These are phyloP conservation scores for Amphipoea oculea DNA, from an alignment of 2,888 invertebrate genomes.

Conservation along the genomic window DNA sequence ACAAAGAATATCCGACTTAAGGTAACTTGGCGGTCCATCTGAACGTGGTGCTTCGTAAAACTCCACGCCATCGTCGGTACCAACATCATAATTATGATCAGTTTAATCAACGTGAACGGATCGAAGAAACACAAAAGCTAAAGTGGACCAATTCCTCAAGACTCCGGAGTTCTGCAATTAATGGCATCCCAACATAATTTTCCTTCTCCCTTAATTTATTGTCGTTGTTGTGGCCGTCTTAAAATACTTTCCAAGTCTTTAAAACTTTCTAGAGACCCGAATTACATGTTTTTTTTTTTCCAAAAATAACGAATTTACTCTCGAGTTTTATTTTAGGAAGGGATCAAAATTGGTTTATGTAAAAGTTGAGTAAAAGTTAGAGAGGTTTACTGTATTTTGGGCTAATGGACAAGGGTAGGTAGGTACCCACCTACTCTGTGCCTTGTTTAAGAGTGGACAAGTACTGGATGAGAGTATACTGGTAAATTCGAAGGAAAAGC, in stretches of 20 bases:
- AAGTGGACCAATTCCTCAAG: slow-evolving; percentile 4
- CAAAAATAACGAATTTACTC: slow-evolving; percentile 49
- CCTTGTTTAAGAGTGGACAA: slow-evolving; percentile 12
- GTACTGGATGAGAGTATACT: background rate
- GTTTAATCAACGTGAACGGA: background rate
- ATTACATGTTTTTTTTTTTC: slow-evolving; percentile 48
- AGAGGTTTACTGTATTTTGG: slow-evolving; percentile 38
- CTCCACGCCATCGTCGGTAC: background rate
- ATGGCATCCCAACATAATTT: slow-evolving; percentile 46
- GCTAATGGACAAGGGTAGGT: slow-evolving; percentile 38
- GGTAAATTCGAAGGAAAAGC: background rate
- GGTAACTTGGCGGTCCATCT: background rate
- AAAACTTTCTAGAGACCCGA: slow-evolving; percentile 47
- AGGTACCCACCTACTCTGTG: slow-evolving; percentile 1
- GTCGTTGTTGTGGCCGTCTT: slow-evolving; percentile 59
- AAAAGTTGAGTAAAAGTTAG: slow-evolving; percentile 50
- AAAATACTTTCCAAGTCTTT: slow-evolving; percentile 51
- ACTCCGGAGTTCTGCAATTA: slow-evolving; percentile 47
- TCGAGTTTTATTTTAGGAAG: slow-evolving; percentile 41
- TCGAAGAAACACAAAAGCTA: background rate
- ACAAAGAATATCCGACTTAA: background rate
- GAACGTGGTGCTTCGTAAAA: background rate
- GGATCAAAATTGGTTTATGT: slow-evolving; percentile 53
- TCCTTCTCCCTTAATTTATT: slow-evolving; percentile 51
- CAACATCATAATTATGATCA: background rate